A percentile compares a stretch with the other conserved stretches of the same genome.
These are phyloP conservation scores for Acanthurus lineatus DNA, from an alignment of 2,797 vertebrate species.

Conservation along the genomic window DNA sequence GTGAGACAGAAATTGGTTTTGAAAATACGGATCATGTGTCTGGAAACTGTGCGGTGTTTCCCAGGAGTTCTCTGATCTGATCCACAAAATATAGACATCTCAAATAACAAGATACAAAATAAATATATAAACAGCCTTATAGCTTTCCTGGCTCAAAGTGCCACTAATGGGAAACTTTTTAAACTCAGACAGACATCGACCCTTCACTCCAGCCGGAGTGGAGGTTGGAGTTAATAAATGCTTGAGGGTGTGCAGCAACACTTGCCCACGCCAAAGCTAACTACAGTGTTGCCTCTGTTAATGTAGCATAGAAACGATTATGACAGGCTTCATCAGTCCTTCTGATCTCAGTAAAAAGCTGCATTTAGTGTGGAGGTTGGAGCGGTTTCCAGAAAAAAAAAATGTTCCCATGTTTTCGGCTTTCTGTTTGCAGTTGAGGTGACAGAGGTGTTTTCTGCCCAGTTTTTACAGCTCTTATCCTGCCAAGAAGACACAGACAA, in stretches of 20 bases:
- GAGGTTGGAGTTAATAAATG: slow-evolving; percentile 50
- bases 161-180: slow-evolving; percentile 58
- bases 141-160: slow-evolving; percentile 22
- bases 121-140: slow-evolving; percentile 9
- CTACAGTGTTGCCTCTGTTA: slow-evolving; percentile 71
- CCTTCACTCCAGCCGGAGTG: slow-evolving; percentile 43
- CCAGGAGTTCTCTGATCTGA: slow-evolving; percentile 57
- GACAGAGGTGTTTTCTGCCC: slow-evolving; percentile 54
- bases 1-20: slow-evolving; percentile 81
- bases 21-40: slow-evolving; percentile 66
- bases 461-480: slow-evolving; percentile 59
- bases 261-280: slow-evolving; percentile 70
- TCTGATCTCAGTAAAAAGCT: slow-evolving; percentile 72
- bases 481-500: slow-evolving; percentile 40
- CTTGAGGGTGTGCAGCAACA: slow-evolving; percentile 62
- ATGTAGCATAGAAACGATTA: slow-evolving; percentile 81
- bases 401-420: slow-evolving; percentile 49
- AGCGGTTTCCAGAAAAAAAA: slow-evolving; percentile 59
- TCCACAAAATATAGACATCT: slow-evolving; percentile 40
- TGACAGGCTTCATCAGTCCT: slow-evolving; percentile 78
- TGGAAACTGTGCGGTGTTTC: slow-evolving; percentile 60
- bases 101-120: slow-evolving; percentile 41
- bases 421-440: slow-evolving; percentile 74
- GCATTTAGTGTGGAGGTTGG: slow-evolving; percentile 67
- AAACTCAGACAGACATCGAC: slow-evolving; percentile 61